These are phyloP conservation scores for Hyles euphorbiae DNA, from an alignment of 1,140 invertebrate species.

Conservation along the genomic window DNA sequence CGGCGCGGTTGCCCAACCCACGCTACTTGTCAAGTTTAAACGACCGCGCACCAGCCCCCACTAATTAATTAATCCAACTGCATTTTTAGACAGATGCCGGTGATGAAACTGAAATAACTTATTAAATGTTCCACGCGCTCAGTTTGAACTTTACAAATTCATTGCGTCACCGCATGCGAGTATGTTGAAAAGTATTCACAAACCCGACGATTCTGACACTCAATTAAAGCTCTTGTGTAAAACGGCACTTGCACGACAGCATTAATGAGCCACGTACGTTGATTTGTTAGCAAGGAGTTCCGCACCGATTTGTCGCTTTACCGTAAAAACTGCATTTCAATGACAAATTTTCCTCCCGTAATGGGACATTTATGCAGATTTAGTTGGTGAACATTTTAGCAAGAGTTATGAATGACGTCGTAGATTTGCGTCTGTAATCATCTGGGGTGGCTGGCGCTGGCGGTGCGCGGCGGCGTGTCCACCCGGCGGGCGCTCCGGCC, in stretches of 20 bases:
- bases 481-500: constrained; percentile 8
- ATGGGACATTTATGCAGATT: constrained; percentile 58
- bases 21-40: constrained; percentile 25
- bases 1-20: constrained; percentile 28
- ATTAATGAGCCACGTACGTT: too few species aligned
- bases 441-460: constrained; percentile 22
- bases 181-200: neutral
- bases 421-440: constrained; percentile 51
- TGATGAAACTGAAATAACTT: constrained; percentile 20
- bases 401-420: constrained; percentile 52
- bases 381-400: constrained; percentile 39
- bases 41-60: constrained; percentile 19
- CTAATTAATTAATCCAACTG: constrained; percentile 27
- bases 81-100: constrained; percentile 21
- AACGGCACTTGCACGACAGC: too few species aligned
- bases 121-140: constrained; percentile 8
- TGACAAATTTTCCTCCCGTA: constrained; percentile 31
- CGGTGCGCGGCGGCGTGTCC: constrained; percentile 11
- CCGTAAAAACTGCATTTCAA: constrained; percentile 25
- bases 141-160: constrained; percentile 15
- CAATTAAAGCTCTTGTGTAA: neutral
- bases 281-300: too few species aligned
- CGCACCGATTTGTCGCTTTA: constrained; percentile 9
- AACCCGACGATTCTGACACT: constrained; percentile 9
- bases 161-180: constrained; percentile 4